Conservation (phyloP, 2,113 vertebrate genomes). For the Cheilinus undulatus region DNA sequence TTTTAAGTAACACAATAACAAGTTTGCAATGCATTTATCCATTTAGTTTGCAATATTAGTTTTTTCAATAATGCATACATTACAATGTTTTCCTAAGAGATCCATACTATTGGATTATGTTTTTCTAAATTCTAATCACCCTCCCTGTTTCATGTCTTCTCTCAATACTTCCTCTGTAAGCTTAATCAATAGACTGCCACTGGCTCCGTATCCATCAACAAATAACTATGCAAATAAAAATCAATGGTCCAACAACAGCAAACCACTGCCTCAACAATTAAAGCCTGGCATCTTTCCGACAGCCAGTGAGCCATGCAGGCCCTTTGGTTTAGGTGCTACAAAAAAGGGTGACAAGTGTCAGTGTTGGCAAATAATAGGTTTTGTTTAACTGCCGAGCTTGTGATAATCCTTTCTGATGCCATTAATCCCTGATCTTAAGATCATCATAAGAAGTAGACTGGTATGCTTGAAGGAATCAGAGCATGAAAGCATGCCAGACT, state of each 20-base stretch:
- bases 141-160: conserved; percentile 28
- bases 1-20: too few relatives aligned
- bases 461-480: background rate
- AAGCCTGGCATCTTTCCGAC: conserved; percentile 47
- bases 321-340: conserved; percentile 43
- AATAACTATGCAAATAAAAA: conserved; percentile 87
- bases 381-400: conserved; percentile 40
- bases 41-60: too few relatives aligned
- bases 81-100: background rate
- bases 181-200: conserved; percentile 75
- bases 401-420: background rate
- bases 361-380: conserved; percentile 24
- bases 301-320: conserved; percentile 7
- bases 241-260: conserved; percentile 83
- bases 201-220: conserved; percentile 82
- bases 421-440: conserved; percentile 1
- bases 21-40: too few relatives aligned
- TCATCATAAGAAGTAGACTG: background rate
- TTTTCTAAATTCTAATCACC: conserved; percentile 20
- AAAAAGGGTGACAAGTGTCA: conserved; percentile 46
- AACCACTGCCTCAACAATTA: conserved; percentile 83
- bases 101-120: background rate
- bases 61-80: too few relatives aligned
- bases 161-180: conserved; percentile 40
- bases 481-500: background rate